Conservation (phyloP, 2,888 invertebrate genomes). For the Heteromurus nitidus region DNA sequence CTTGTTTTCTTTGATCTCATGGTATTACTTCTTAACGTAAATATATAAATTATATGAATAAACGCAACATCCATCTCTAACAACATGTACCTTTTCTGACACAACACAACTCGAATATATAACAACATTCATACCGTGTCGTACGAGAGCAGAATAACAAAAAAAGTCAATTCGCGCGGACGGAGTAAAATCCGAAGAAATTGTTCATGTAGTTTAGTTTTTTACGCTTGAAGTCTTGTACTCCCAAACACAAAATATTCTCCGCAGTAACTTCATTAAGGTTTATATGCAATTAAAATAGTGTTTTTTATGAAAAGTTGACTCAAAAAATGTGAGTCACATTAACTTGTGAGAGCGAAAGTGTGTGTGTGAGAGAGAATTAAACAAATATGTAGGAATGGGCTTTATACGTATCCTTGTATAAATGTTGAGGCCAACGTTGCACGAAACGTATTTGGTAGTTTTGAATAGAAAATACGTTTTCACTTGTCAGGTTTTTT, state of each 20-base stretch:
- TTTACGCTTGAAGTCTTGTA: slow-evolving; percentile 45
- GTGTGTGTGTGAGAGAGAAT: neutral
- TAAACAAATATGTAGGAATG: slow-evolving; percentile 7
- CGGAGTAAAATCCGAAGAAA: slow-evolving; percentile 61
- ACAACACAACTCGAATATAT: neutral
- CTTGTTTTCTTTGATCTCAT: slow-evolving; percentile 56
- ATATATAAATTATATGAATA: neutral
- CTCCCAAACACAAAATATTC: slow-evolving; percentile 31
- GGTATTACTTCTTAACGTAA: neutral
- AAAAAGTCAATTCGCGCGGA: slow-evolving; percentile 59
- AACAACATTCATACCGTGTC: neutral
- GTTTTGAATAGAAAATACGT: neutral
- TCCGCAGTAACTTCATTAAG: no score
- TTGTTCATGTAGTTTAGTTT: slow-evolving; percentile 5
- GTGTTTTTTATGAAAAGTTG: no score
- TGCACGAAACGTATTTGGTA: neutral
- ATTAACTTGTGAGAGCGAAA: neutral
- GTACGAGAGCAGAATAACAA: slow-evolving; percentile 31
- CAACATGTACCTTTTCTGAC: no score
- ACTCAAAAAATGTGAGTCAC: neutral
- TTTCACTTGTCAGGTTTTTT: neutral
- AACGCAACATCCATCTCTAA: slow-evolving; percentile 2
- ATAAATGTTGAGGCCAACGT: neutral
- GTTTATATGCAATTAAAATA: no score
- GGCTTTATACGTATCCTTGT: slow-evolving; percentile 1